These are phyloP conservation scores for Volucella zonaria DNA, from an alignment of 2,888 invertebrate species.

Conservation along the genomic window DNA sequence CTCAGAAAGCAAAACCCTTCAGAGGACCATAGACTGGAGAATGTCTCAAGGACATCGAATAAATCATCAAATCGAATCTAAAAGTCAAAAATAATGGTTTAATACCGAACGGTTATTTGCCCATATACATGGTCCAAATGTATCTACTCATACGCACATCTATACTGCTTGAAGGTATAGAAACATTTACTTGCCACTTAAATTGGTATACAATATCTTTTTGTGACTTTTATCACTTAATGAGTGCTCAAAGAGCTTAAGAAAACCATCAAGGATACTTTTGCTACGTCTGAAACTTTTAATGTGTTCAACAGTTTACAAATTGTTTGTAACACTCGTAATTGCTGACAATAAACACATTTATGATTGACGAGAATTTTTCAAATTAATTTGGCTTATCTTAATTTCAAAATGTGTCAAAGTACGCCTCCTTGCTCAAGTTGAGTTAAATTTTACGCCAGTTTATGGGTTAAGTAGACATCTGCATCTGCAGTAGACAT, in stretches of 20 bases:
- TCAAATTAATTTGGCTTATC: not conserved
- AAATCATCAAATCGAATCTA: conserved; percentile 49
- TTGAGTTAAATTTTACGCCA: no score
- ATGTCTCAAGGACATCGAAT: conserved; percentile 44
- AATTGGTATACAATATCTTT: not conserved
- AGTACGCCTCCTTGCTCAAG: not conserved
- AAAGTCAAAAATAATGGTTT: conserved; percentile 25
- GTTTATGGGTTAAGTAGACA: no score
- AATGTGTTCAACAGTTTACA: not conserved
- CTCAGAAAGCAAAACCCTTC: not conserved
- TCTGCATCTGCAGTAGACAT: no score
- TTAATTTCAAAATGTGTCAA: not conserved
- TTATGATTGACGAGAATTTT: not conserved
- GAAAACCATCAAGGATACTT: not conserved
- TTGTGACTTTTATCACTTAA: conserved; percentile 20
- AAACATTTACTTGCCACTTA: not conserved
- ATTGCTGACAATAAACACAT: not conserved
- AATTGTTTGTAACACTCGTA: not conserved
- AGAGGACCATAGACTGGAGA: conserved; percentile 1
- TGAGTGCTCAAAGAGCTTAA: conserved; percentile 4
- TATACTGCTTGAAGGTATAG: not conserved
- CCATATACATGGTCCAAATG: not conserved
- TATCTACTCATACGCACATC: no score
- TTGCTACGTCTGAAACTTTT: not conserved
- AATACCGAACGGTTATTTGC: conserved; percentile 9